Percentiles rank a stretch among this genome's conserved stretches.
phyloP scores from a whole-genome alignment of 2,113 vertebrate genomes.

The Cheilinus undulatus region DNA sequence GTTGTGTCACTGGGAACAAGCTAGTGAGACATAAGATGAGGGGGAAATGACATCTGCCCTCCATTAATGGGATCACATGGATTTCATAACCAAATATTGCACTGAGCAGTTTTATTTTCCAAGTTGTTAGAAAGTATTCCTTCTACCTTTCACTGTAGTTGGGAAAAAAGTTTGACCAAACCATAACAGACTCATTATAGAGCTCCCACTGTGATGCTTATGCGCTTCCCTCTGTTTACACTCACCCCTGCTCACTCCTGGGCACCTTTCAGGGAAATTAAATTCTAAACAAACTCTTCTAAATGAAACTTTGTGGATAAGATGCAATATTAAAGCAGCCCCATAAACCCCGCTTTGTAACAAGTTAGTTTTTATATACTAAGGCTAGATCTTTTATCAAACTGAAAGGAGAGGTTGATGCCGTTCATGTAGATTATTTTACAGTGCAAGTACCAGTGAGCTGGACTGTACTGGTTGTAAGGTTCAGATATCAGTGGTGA shows the following conservation, averaged over 20 bases:
- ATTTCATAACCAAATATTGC: no score
- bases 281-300: neutral
- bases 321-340: neutral
- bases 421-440: no score
- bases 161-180: neutral
- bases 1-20: no score
- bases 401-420: neutral
- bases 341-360: neutral
- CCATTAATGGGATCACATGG: no score
- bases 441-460: no score
- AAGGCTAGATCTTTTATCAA: neutral
- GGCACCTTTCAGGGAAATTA: constrained; percentile 17
- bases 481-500: neutral
- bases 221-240: neutral
- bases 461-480: no score
- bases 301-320: neutral
- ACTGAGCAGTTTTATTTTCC: neutral
- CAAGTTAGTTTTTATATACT: neutral
- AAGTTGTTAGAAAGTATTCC: neutral
- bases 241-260: neutral
- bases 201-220: constrained; percentile 10
- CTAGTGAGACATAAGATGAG: no score
- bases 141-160: neutral
- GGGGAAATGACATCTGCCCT: no score
- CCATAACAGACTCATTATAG: constrained; percentile 3